Conservation (phyloP, 2,113 vertebrate genomes). For the Hucho hucho region DNA sequence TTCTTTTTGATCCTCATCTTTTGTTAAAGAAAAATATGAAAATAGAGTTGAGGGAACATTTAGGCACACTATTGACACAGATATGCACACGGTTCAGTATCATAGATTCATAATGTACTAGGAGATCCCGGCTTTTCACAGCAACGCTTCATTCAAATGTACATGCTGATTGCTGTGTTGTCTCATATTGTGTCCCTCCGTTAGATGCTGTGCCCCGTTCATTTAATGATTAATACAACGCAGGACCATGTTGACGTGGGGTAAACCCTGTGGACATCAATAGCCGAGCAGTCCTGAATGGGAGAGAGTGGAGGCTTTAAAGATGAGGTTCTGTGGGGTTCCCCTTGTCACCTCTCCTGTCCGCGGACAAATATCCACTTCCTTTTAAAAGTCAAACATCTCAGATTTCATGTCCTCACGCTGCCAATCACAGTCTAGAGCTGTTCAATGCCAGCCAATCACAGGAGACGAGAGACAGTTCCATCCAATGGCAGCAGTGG, state of each 20-base stretch:
- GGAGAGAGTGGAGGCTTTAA: slow-evolving; percentile 51
- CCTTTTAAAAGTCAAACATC: slow-evolving; percentile 19
- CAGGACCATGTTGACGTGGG: too few species aligned
- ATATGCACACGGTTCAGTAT: slow-evolving; percentile 74
- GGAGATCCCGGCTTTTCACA: background rate
- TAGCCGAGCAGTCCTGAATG: slow-evolving; percentile 55
- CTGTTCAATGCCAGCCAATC: slow-evolving; percentile 48
- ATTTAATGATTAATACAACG: too few species aligned
- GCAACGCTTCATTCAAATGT: too few species aligned
- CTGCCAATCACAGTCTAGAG: slow-evolving; percentile 44
- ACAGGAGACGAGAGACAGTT: slow-evolving; percentile 36
- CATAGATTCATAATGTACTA: slow-evolving; percentile 80
- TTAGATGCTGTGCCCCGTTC: too few species aligned
- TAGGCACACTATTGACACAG: slow-evolving; percentile 97
- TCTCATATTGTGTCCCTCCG: too few species aligned
- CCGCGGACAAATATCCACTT: slow-evolving; percentile 28
- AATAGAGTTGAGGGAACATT: slow-evolving; percentile 87
- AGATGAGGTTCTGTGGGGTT: slow-evolving; percentile 35
- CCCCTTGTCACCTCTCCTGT: slow-evolving; percentile 21
- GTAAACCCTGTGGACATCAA: background rate
- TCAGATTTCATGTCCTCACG: slow-evolving; percentile 35
- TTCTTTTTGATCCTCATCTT: slow-evolving; percentile 70
- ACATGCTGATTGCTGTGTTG: too few species aligned
- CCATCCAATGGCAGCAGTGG: slow-evolving; percentile 39
- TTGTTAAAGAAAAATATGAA: slow-evolving; percentile 82